A percentile compares a stretch with the other conserved stretches of the same genome.
Conservation (phyloP, 2,888 invertebrate species). For the Endomychus coccineus region DNA sequence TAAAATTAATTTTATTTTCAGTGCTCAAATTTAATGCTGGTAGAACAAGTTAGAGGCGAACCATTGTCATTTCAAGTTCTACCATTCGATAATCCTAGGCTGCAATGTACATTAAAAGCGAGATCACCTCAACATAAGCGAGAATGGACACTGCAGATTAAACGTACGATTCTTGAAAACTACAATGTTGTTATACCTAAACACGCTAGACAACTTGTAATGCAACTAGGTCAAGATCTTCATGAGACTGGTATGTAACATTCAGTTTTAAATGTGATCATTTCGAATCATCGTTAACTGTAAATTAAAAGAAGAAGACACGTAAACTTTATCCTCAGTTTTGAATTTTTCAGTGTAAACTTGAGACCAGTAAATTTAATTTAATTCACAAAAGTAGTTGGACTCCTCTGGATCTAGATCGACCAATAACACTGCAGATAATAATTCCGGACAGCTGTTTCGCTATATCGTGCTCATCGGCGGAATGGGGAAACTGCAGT, state of each 20-base stretch:
- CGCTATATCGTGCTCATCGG: too few species aligned
- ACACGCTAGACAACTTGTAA: constrained; percentile 85
- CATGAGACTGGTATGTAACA: constrained; percentile 32
- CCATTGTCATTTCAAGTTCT: constrained; percentile 94
- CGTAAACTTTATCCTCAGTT: too few species aligned
- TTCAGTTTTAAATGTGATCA: too few species aligned
- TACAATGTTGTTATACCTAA: constrained; percentile 90
- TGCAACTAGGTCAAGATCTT: constrained; percentile 72
- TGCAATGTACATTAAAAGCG: constrained; percentile 84
- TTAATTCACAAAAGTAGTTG: too few species aligned
- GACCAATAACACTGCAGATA: too few species aligned
- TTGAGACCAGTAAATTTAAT: too few species aligned
- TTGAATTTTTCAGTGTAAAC: too few species aligned
- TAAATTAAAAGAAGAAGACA: too few species aligned
- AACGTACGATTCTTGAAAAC: constrained; percentile 88
- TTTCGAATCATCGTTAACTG: too few species aligned
- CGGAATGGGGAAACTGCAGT: too few species aligned
- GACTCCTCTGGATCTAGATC: too few species aligned
- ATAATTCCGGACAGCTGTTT: too few species aligned
- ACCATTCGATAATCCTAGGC: constrained; percentile 89
- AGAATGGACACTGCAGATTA: constrained; percentile 72
- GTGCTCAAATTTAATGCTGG: constrained; percentile 96
- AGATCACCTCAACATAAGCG: constrained; percentile 78
- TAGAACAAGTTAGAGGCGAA: constrained; percentile 90
- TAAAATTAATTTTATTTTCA: constrained; percentile 46